Base-by-base conservation (phyloP, 2,797 vertebrate genomes). In the Sus cebifrons region DNA sequence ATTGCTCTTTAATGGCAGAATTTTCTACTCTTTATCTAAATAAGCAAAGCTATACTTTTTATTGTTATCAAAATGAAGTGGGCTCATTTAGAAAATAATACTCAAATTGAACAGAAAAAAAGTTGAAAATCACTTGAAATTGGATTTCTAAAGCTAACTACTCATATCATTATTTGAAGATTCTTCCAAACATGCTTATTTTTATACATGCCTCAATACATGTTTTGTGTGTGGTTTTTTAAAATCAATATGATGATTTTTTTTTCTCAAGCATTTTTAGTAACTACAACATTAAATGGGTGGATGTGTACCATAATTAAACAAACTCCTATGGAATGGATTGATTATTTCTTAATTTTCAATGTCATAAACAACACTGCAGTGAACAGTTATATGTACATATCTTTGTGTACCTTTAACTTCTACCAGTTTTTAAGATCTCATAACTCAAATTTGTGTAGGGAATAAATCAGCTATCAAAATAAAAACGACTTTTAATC, bases 171-270 rank as follows among this genome's bases (percentile, higher is more conserved):
- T 60, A 27, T 73, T n/a, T 89, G 40, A 86, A 75, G n/a, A 88
- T 49, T 60, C 20, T 75, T 88, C 36, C 32, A 91, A 82, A 67
- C 14, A 65, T 58, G 29, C 16, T 74, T 95, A 52, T 67, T 95
- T 77, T 68, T 40, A 36, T 82, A 36, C 23, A 49, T 29, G 18
- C 7, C 2, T 79, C 6, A 44, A 58, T 78, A 64, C 15, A 74
- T 58, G 64, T 86, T 36, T 17, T 52, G 9, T 16, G 29, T 23
- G 10, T 77, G 44, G 6, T 64, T 84, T 32, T 60, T 79, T 86
- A 60, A 29, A 74, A 81, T 77, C 40, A 83, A 23, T 64, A 83
- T 29, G 64, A 79, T 92, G 5, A 40, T 20, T 16, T 40, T 85
- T 85, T 78, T 49, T 68, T 62, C 44, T 78, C 23, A 84, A 60